phyloP scores from a whole-genome alignment of 2,113 vertebrate species.

The Paratilapia polleni region DNA sequence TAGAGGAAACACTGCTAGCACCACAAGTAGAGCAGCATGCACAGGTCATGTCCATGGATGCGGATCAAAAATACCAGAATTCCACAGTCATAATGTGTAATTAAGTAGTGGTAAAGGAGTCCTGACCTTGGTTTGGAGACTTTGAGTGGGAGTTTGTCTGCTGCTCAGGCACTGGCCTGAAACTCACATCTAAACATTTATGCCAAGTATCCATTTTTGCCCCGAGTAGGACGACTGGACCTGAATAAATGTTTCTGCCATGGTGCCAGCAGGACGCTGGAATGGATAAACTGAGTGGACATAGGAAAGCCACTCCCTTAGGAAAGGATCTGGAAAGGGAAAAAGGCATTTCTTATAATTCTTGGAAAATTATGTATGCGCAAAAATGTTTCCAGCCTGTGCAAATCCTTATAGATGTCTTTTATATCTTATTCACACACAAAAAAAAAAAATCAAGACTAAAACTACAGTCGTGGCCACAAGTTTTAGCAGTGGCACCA shows the following conservation, averaged over 20 bases:
- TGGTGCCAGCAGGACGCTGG: slow-evolving; percentile 19
- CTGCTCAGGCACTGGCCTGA: slow-evolving; percentile 35
- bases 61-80: slow-evolving; percentile 60
- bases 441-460: background rate
- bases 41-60: slow-evolving; percentile 54
- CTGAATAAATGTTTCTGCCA: slow-evolving; percentile 55
- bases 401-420: background rate
- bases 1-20: slow-evolving; percentile 8
- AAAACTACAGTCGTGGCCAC: background rate
- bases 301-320: slow-evolving; percentile 44
- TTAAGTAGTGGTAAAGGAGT: slow-evolving; percentile 61
- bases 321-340: slow-evolving; percentile 6
- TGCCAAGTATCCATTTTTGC: slow-evolving; percentile 61
- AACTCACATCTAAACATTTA: slow-evolving; percentile 54
- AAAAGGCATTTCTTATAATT: slow-evolving; percentile 38
- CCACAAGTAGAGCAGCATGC: slow-evolving; percentile 4
- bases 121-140: slow-evolving; percentile 66
- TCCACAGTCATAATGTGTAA: slow-evolving; percentile 62
- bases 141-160: slow-evolving; percentile 57
- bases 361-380: background rate
- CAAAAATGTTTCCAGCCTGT: background rate
- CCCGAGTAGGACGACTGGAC: slow-evolving; percentile 51
- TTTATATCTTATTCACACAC: background rate
- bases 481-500: background rate
- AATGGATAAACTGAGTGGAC: slow-evolving; percentile 48